These are phyloP conservation scores for Odontomachus brunneus DNA, from an alignment of 1,140 invertebrate species.

Conservation along the genomic window DNA sequence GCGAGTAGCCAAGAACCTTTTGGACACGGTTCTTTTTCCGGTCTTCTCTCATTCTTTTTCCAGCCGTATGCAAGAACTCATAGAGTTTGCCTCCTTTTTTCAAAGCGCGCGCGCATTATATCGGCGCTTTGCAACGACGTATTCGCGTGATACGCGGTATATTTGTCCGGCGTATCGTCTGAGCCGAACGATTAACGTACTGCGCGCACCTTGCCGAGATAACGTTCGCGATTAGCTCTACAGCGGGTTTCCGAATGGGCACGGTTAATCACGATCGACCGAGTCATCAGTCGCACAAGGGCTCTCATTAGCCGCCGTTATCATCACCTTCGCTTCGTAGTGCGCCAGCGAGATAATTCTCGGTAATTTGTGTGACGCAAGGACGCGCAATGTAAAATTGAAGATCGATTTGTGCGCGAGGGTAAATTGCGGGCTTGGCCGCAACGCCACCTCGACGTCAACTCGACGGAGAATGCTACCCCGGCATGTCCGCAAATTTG, in stretches of 20 bases:
- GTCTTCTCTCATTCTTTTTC: no score
- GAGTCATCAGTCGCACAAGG: conserved; percentile 9
- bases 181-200: conserved; percentile 27
- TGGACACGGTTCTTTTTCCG: no score
- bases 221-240: conserved; percentile 29
- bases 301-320: conserved; percentile 40
- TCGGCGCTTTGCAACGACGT: neutral
- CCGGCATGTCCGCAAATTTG: no score
- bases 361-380: conserved; percentile 27
- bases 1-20: no score
- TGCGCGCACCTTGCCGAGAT: conserved; percentile 37
- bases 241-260: conserved; percentile 9
- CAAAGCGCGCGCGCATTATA: no score
- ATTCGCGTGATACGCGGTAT: conserved; percentile 4
- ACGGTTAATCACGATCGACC: conserved; percentile 38
- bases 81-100: neutral
- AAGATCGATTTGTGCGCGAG: neutral
- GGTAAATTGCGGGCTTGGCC: no score
- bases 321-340: conserved; percentile 28
- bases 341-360: conserved; percentile 17
- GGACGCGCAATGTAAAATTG: conserved; percentile 10
- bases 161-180: conserved; percentile 3
- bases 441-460: no score
- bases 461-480: no score
- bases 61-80: no score